These are phyloP conservation scores for Capitulum mitella DNA, from an alignment of 2,888 invertebrate genomes.

Conservation along the genomic window DNA sequence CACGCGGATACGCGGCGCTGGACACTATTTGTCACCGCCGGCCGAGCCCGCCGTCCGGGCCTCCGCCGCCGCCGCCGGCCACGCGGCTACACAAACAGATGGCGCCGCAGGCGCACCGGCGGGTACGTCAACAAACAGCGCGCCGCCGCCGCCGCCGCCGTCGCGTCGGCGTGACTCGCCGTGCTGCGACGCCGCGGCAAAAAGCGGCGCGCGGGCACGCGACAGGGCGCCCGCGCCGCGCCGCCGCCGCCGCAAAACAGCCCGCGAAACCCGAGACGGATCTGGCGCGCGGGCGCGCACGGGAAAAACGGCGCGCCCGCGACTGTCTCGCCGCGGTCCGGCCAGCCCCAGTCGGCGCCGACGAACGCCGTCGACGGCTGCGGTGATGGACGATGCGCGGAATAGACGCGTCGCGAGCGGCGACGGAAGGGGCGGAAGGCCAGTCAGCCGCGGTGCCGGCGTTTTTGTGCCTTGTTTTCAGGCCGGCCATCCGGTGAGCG, in stretches of 20 bases:
- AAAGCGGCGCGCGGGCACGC: not conserved
- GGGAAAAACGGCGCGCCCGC: not conserved
- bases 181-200: slow-evolving; percentile 19
- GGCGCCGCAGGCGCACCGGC: not conserved
- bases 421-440: too few species aligned
- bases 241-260: not conserved
- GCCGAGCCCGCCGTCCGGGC: too few species aligned
- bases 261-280: not conserved
- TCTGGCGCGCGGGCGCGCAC: slow-evolving; percentile 12
- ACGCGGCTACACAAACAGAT: not conserved
- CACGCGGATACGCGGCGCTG: too few species aligned
- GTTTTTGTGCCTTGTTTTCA: too few species aligned
- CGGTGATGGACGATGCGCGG: too few species aligned
- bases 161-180: too few species aligned
- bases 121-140: not conserved
- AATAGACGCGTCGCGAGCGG: too few species aligned
- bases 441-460: too few species aligned
- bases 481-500: too few species aligned
- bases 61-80: not conserved
- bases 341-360: too few species aligned
- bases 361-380: too few species aligned
- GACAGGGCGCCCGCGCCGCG: not conserved
- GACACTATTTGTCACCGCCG: too few species aligned
- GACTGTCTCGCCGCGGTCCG: not conserved
- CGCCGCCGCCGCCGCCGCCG: not conserved